Base-by-base conservation (phyloP, 2,113 vertebrate species). In the Ibidorhyncha struthersii region DNA sequence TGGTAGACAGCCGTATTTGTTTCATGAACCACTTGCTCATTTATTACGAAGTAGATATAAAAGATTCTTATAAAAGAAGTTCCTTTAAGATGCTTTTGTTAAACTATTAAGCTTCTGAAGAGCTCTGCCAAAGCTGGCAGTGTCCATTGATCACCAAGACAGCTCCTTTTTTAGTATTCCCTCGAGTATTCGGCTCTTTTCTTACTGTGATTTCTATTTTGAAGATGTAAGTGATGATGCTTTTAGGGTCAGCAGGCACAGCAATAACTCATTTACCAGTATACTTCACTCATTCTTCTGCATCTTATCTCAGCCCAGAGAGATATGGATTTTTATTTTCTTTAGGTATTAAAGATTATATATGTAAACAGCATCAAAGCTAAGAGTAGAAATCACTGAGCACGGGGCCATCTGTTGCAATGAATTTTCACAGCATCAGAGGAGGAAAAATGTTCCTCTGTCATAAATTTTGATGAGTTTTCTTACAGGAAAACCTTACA, bases 91-190 rank as follows among this genome's bases (percentile, higher is more conserved):
- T 40, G 22, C 18, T 92, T 91, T 73, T 81, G 32, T 91, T 91
- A 83, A 94, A 74, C 66, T 73, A 50, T 66, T 93, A 66, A 40
- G n/a, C n/a, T 92, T 73, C 74, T 74, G 22, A 93, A 94, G 83
- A 90, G 67, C 67, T 83, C 82, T 91, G 49, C 77, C 77, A 55
- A 73, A 73, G 49, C 62, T 85, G 78, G 41, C 80, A 86, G 73
- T 4, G 6, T 49, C 91, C 72, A 88, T 30, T 89, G 74, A 96
- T 96, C 93, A 95, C 56, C 34, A 67, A 83, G 91, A 91, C 59
- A 80, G 86, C 27, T 92, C 53, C 38, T 58, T 67, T 47, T 61
- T 83, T 32, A 80, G 38, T 67, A 85, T 56, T 91, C 82, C 13
- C 52, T 56, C 26, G 52, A 78, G 77, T 30, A 84, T 53, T 91